Base-by-base conservation (phyloP, 2,113 vertebrate genomes). In the Leucopternis melanops region DNA sequence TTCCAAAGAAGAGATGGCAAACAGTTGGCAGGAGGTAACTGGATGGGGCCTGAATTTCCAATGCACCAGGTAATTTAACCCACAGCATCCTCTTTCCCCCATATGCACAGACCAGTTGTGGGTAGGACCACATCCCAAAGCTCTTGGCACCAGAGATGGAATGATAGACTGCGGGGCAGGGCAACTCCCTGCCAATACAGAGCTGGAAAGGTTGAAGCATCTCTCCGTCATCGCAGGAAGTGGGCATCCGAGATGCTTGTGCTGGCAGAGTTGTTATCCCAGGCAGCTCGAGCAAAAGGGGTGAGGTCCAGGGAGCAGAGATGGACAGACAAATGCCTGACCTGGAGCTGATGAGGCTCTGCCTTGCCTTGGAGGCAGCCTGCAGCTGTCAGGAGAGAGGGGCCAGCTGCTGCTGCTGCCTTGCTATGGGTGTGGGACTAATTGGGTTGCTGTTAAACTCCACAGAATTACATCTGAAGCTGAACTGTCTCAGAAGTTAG, bases 41-140 rank as follows among this genome's bases (percentile, higher is more conserved):
- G 86, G 29, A 87, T 50, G 71, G 29, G 58, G 70, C 90, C 80
- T 94, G 94, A 87, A 92, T 91, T 94, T 89, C 88, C 81, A 52
- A 19, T 10, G 25, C 6, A 19, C 45, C 83, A 80, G 72, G 62
- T 92, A 55, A 92, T 84, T 92, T 88, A 91, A 90, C 70, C 75
- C 83, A n/a, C 44, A 71, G 57, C 86, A 87, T 81, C 66, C 73
- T 62, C 47, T 86, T 90, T 91, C 59, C 45, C 62, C 82, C 13
- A 2, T 3, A 31, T 23, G 21, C 0, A 0, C 69, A 87, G 83
- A 62, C 50, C 1, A 1, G 42, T 18, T 50, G 69, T 38, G 75
- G 52, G 40, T n/a, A 86, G 38, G 44, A 57, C 69, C 29, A 32
- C 11, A 75, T 69, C 72, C 77, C 80, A 73, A 55, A 55, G 52